phyloP scores from a whole-genome alignment of 2,797 vertebrate species.

The Odontamblyopus lacepedii region DNA sequence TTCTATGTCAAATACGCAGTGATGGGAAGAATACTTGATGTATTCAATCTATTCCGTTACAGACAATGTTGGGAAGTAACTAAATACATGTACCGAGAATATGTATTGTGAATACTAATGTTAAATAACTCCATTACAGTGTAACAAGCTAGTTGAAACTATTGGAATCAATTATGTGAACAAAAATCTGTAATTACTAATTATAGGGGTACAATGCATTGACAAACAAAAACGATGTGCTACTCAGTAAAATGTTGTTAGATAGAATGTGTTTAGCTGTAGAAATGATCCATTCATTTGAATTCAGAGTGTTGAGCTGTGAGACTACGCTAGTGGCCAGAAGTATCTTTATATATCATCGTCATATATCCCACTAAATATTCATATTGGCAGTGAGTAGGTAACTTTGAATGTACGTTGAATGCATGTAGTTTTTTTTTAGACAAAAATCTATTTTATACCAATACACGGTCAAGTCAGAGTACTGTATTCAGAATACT shows the following conservation, averaged over 20 bases:
- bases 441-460: too few relatives aligned
- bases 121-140: not conserved
- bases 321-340: too few relatives aligned
- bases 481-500: not conserved
- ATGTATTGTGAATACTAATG: too few relatives aligned
- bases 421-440: too few relatives aligned
- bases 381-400: too few relatives aligned
- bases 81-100: too few relatives aligned
- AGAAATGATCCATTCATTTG: not conserved
- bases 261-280: not conserved
- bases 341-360: too few relatives aligned
- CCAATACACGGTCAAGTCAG: not conserved
- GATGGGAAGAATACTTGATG: too few relatives aligned
- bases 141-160: slow-evolving; percentile 31
- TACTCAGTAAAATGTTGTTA: not conserved
- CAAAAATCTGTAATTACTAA: slow-evolving; percentile 4
- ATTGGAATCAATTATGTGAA: slow-evolving; percentile 30
- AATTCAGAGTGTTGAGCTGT: not conserved
- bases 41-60: too few relatives aligned
- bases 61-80: too few relatives aligned
- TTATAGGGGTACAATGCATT: not conserved
- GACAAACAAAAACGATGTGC: not conserved
- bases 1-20: slow-evolving; percentile 48
- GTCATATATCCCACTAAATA: too few relatives aligned
- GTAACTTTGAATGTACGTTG: too few relatives aligned